phyloP scores from a whole-genome alignment of 1,140 invertebrate genomes.

The Cepaea nemoralis region DNA sequence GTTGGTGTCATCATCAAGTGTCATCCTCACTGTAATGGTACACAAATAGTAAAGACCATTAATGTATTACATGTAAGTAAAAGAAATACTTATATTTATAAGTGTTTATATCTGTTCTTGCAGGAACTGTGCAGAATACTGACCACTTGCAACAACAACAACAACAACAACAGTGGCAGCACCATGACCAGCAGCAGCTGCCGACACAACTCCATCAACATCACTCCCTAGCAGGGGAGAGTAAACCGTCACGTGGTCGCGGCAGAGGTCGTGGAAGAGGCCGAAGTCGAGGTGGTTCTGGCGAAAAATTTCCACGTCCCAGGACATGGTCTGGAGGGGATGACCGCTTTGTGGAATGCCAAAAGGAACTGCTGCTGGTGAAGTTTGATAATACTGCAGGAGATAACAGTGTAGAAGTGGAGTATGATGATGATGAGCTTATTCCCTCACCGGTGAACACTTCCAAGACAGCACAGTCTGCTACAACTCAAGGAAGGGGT shows the following conservation, averaged over 20 bases:
- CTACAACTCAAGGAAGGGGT: conserved; percentile 23
- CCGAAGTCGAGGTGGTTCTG: conserved; percentile 47
- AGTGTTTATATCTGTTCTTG: neutral
- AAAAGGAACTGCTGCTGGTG: conserved; percentile 59
- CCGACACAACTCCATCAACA: conserved; percentile 1
- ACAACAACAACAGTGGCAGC: neutral
- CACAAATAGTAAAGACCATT: too few relatives aligned
- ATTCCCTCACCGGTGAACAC: neutral
- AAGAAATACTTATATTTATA: too few relatives aligned
- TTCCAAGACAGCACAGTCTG: neutral
- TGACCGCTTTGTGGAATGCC: conserved; percentile 59
- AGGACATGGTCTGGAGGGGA: conserved; percentile 53
- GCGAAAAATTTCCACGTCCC: conserved; percentile 45
- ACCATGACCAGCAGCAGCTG: neutral
- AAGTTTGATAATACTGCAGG: conserved; percentile 61
- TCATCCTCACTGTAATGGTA: too few relatives aligned
- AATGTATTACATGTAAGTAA: too few relatives aligned
- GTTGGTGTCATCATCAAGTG: too few relatives aligned
- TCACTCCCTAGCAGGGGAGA: conserved; percentile 10
- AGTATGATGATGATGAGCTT: conserved; percentile 54
- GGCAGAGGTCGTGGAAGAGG: conserved; percentile 59
- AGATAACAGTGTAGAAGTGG: conserved; percentile 56
- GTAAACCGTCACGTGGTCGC: conserved; percentile 44
- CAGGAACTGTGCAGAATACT: neutral
- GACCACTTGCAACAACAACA: conserved; percentile 15